These are phyloP conservation scores for Sparus aurata DNA, from an alignment of 2,797 vertebrate genomes.

Conservation along the genomic window DNA sequence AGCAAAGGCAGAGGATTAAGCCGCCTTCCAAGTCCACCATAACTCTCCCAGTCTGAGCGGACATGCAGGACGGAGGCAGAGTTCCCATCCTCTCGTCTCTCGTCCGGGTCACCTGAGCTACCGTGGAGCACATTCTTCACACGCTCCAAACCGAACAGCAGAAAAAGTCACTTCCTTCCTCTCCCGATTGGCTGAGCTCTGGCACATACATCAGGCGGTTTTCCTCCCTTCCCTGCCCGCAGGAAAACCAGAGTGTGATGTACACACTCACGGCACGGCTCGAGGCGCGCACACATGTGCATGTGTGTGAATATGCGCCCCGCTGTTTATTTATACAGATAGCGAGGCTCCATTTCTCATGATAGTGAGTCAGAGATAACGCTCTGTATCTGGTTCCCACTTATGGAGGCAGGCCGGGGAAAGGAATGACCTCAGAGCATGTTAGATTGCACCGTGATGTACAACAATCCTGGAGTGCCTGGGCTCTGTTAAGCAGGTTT, in stretches of 20 bases:
- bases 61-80: conserved; percentile 18
- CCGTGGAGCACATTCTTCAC: conserved; percentile 55
- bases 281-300: conserved; percentile 3
- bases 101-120: conserved; percentile 49
- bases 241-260: conserved; percentile 29
- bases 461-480: conserved; percentile 22
- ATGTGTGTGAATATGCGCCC: conserved; percentile 25
- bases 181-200: conserved; percentile 19
- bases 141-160: conserved; percentile 31
- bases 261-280: conserved; percentile 13
- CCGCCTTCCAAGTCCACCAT: conserved; percentile 24
- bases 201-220: conserved; percentile 30
- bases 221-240: conserved; percentile 46
- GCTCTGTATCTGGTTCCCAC: conserved; percentile 69
- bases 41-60: conserved; percentile 49
- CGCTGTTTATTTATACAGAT: conserved; percentile 74
- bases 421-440: conserved; percentile 64
- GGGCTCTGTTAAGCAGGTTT: conserved; percentile 40
- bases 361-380: conserved; percentile 74
- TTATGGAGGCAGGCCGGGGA: conserved; percentile 58
- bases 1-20: conserved; percentile 56
- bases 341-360: conserved; percentile 71
- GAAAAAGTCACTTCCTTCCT: conserved; percentile 64
- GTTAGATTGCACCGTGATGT: conserved; percentile 51
- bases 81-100: conserved; percentile 52